Base-by-base conservation (phyloP, 1,140 invertebrate species). In the Sesamia nonagrioides region DNA sequence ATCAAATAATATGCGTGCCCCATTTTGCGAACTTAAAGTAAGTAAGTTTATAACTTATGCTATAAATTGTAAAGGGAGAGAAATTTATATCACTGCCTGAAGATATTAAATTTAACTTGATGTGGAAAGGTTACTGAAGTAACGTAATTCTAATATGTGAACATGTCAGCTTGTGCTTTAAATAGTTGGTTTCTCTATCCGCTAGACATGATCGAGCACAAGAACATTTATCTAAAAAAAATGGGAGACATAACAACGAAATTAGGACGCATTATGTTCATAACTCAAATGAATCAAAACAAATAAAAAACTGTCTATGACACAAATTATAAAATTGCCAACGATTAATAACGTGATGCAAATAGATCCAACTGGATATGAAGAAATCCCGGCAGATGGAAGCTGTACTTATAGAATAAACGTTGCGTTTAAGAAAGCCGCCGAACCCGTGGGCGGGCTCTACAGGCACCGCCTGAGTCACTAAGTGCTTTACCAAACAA, bases 401-500 rank as follows among this genome's bases (percentile, higher is more conserved):
- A 71, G 52, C 21, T 48, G 52, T 56, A 52, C 18, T 50, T n/a
- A n/a, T 40, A 35, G 6, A 50, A 61, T 61, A 61, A 61, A 75
- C 42, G n/a, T 58, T 75, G 56, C 72, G 56, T 74, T 77, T 66
- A 80, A 80, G 79, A 81, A 81, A 84, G 75, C 61, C 72, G 73
- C 61, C 48, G 33, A 80, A 63, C 37, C 8, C 56, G 81, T 81
- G 77, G 80, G 84, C 82, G 81, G 50, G 45, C 60, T 40, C 17
- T 42, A 68, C 45, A 68, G 42, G 48, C 48, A 15, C 73, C 63
- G 66, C 60, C 58, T 86, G 80, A 84, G 74, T 86, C 78, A 86
- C 82, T 81, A 82, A 84, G 69, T 77, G 83, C 72, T 85, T 82
- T 61, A 35, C 72, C 79, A 84, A 84, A 87, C 78, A 85, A 82